A percentile compares a stretch with the other conserved stretches of the same genome.
phyloP scores from a whole-genome alignment of 1,140 invertebrate genomes.

The Pteromalus puparum region DNA sequence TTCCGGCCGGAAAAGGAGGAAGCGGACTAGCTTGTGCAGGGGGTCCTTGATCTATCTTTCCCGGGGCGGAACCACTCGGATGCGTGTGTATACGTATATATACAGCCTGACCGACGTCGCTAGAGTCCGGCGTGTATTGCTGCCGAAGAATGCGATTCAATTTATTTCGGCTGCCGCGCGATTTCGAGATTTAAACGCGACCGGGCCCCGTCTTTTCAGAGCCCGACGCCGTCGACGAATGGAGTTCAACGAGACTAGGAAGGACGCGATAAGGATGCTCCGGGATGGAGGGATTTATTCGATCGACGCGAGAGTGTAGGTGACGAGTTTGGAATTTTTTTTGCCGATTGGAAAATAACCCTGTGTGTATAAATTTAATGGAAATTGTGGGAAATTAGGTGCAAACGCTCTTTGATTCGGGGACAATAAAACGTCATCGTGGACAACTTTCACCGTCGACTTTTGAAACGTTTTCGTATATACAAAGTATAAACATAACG shows the following conservation, averaged over 20 bases:
- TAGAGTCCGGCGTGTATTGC: neutral
- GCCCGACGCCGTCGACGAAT: neutral
- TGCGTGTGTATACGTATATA: neutral
- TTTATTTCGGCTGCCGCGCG: slow-evolving; percentile 37
- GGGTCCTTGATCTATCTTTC: slow-evolving; percentile 57
- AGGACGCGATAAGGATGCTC: slow-evolving; percentile 20
- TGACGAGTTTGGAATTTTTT: neutral
- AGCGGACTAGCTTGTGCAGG: slow-evolving; percentile 34
- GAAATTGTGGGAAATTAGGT: too few species aligned
- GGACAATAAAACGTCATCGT: too few species aligned
- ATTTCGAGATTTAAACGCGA: slow-evolving; percentile 22
- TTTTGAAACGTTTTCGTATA: neutral
- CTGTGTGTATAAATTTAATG: too few species aligned
- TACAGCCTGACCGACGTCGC: neutral
- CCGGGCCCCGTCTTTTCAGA: neutral
- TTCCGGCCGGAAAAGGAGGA: slow-evolving; percentile 63
- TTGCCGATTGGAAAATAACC: neutral
- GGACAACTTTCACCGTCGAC: neutral
- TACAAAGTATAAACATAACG: neutral
- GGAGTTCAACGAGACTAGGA: slow-evolving; percentile 8
- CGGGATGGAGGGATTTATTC: neutral
- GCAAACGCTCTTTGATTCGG: too few species aligned
- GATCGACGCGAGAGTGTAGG: neutral
- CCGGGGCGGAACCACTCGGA: slow-evolving; percentile 18
- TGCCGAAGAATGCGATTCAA: slow-evolving; percentile 38